Evolutionary conservation across 2,797 vertebrate genomes (phyloP), one percentile per base, ranked within the genome.

Genomic region (Scolopax rusticola): DNA sequence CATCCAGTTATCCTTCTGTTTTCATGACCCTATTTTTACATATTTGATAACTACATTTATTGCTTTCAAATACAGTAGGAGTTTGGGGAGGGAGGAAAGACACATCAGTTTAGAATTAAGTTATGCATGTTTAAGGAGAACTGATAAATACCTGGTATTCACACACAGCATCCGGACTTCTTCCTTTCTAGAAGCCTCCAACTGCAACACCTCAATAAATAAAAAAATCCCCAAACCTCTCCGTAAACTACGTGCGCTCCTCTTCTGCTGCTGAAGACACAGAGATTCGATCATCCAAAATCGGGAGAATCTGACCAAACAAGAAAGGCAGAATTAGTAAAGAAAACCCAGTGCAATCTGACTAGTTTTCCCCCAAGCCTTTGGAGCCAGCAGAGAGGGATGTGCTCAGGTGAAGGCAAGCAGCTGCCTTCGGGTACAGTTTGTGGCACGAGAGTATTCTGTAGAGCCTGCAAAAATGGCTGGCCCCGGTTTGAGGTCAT

Each of bases 401-500:
- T 38, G 56, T 40, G 86, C 56, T 61, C 70, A 82, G 86, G 80
- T 87, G 57, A 87, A 84, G 67, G 93, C 71, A 84, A 59, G 77
- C 75, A 60, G 78, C 64, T 67, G 63, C 85, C 25, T 86, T 57
- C 0, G 1, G 59, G 60, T 69, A 36, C 16, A 8, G 38, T 65
- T 78, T 14, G 2, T 51, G 74, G 73, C 89, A 95, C 70, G 20
- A 28, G 17, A 24, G 51, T 14, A 12, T 59, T 96, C 81, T 74
- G 86, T 86, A 77, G 78, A 92, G 93, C 60, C 91, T 84, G 93
- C 60, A 67, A 30, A 94, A 93, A 93, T 59, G 88, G 85, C 93
- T 95, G 91, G 93, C 93, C 96, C 32, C 0, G 23, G 59, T 70
- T 74, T 64, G 91, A 95, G 91, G 91, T 96, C 96, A 95, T 93